phyloP scores from a whole-genome alignment of 2,888 invertebrate species.

The Coenonympha glycerion region DNA sequence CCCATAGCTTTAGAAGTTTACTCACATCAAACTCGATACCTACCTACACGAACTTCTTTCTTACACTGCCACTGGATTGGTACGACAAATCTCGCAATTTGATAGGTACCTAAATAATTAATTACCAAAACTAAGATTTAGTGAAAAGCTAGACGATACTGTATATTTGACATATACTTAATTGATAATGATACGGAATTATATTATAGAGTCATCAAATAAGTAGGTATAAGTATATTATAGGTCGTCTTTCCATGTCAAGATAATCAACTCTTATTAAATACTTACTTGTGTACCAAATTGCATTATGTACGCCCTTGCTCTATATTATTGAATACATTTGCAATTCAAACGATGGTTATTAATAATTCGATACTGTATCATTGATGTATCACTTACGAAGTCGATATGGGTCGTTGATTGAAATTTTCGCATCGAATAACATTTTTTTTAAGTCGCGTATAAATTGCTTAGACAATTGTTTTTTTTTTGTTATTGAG shows the following conservation, averaged over 20 bases:
- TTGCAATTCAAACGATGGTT: constrained; percentile 37
- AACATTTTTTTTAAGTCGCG: constrained; percentile 7
- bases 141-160: too few relatives aligned
- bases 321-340: constrained; percentile 40
- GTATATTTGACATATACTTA: too few relatives aligned
- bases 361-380: constrained; percentile 41
- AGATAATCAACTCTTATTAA: constrained; percentile 28
- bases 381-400: constrained; percentile 34
- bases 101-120: too few relatives aligned
- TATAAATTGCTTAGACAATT: constrained; percentile 4
- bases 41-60: too few relatives aligned
- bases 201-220: constrained; percentile 6
- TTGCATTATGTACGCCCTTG: constrained; percentile 40
- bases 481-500: neutral
- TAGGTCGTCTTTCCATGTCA: constrained; percentile 24
- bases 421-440: constrained; percentile 18
- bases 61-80: too few relatives aligned
- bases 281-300: constrained; percentile 25
- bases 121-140: too few relatives aligned
- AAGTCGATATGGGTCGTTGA: constrained; percentile 39
- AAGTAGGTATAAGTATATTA: too few relatives aligned
- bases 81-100: too few relatives aligned
- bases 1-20: too few relatives aligned
- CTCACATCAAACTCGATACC: too few relatives aligned
- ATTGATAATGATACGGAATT: too few relatives aligned